These are phyloP conservation scores for Rotaria magnacalcarata DNA, from an alignment of 2,888 invertebrate species.

Conservation along the genomic window DNA sequence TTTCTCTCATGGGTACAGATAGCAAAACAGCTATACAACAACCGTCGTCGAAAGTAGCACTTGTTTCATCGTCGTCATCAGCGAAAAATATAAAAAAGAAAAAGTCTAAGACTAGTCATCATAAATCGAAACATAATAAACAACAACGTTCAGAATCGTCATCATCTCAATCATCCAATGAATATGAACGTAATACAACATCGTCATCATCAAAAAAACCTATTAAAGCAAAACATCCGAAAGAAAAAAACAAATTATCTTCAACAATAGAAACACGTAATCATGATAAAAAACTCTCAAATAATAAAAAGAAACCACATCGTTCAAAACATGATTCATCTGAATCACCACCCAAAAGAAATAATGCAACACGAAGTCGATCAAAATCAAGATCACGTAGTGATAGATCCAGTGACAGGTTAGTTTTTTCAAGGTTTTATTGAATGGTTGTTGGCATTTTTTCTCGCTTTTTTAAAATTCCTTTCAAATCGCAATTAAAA, in stretches of 20 bases:
- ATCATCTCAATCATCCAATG: not conserved
- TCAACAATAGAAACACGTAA: not conserved
- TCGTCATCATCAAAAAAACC: not conserved
- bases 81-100: not conserved
- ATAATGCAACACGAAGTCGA: constrained; percentile 8
- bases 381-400: not conserved
- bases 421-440: not conserved
- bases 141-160: not conserved
- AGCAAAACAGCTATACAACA: constrained; percentile 1
- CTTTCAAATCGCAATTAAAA: too few relatives aligned
- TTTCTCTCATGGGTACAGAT: constrained; percentile 29
- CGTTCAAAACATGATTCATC: constrained; percentile 7
- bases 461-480: too few relatives aligned
- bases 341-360: not conserved
- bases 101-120: not conserved
- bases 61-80: not conserved
- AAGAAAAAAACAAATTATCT: not conserved
- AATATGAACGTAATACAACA: not conserved
- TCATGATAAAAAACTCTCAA: not conserved
- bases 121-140: constrained; percentile 15
- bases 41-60: not conserved
- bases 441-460: too few relatives aligned
- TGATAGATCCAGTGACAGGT: not conserved
- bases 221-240: not conserved
- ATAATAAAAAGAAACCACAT: not conserved